Conservation (phyloP, 2,113 vertebrate species). For the Thinocorus orbignyianus region DNA sequence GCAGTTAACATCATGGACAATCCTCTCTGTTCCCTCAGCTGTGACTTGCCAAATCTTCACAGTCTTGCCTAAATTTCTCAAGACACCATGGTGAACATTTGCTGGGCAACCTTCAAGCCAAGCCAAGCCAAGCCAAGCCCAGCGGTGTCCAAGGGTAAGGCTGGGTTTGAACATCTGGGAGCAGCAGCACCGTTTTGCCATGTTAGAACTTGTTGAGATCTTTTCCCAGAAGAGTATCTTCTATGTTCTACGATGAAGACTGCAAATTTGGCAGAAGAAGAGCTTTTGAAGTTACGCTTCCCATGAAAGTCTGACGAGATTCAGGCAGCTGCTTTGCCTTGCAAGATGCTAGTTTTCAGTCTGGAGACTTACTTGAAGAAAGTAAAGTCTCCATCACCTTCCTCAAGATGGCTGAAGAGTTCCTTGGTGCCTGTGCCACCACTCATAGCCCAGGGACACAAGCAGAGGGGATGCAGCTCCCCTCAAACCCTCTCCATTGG, state of each 20-base stretch:
- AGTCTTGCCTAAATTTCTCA: background rate
- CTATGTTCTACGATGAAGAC: background rate
- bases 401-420: background rate
- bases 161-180: background rate
- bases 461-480: background rate
- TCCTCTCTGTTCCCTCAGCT: background rate
- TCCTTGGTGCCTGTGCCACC: background rate
- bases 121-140: background rate
- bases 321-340: background rate
- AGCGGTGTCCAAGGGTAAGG: background rate
- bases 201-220: background rate
- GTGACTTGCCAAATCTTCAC: background rate
- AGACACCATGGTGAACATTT: background rate
- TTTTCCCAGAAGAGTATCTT: background rate
- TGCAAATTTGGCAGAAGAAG: background rate
- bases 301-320: background rate
- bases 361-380: background rate
- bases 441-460: accelerated
- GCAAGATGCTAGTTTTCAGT: background rate
- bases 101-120: background rate
- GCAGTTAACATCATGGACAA: background rate
- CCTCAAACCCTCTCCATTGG: accelerated
- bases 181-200: background rate
- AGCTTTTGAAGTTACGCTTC: background rate
- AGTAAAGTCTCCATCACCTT: background rate